Conservation (phyloP, 2,888 invertebrate genomes). For the Drosophila melanocephala region DNA sequence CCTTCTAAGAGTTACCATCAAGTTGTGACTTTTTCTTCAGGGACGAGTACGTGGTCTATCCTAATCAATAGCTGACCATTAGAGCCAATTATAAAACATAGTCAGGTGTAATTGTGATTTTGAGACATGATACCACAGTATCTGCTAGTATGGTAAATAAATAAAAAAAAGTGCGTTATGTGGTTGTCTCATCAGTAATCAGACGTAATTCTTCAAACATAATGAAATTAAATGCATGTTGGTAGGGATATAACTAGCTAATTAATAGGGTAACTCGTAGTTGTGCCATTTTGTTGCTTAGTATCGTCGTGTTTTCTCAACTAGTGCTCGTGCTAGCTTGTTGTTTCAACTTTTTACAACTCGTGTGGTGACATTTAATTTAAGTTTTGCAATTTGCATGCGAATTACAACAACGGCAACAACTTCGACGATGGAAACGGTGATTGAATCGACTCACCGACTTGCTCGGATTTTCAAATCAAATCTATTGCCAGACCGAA, state of each 20-base stretch:
- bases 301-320: background rate
- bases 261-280: background rate
- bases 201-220: too few relatives aligned
- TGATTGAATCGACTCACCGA: constrained; percentile 57
- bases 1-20: background rate
- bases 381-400: constrained; percentile 78
- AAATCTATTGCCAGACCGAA: constrained; percentile 48
- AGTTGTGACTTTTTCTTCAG: background rate
- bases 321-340: background rate
- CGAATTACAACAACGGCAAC: constrained; percentile 48
- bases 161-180: background rate
- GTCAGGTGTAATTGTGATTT: background rate
- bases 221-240: background rate
- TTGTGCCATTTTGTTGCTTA: background rate
- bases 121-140: too few relatives aligned
- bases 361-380: constrained; percentile 70
- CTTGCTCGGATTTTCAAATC: constrained; percentile 37
- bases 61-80: background rate
- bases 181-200: too few relatives aligned
- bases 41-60: background rate
- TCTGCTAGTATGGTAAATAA: background rate
- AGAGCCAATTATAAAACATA: background rate
- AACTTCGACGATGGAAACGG: constrained; percentile 21
- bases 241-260: background rate
- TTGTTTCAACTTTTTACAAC: constrained; percentile 31